These are phyloP conservation scores for Coendou prehensilis DNA, from an alignment of 2,797 vertebrate species.

Conservation along the genomic window DNA sequence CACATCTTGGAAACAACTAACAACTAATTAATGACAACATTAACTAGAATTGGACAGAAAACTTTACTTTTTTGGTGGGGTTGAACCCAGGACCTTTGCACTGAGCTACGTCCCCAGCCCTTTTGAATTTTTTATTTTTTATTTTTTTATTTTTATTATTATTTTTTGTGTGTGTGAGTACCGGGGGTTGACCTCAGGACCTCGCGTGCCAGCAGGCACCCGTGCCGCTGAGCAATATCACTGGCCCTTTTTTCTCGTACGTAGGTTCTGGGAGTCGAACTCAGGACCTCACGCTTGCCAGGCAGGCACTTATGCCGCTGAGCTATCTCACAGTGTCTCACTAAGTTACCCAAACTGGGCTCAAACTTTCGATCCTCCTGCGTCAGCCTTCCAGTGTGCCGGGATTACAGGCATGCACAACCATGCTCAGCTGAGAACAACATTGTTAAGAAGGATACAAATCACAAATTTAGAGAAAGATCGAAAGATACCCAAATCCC, in stretches of 20 bases:
- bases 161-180: too few relatives aligned
- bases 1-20: constrained; percentile 31
- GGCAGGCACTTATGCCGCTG: too few relatives aligned
- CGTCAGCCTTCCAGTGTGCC: neutral
- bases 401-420: neutral
- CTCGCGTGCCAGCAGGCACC: too few relatives aligned
- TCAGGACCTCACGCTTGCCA: too few relatives aligned
- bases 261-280: too few relatives aligned
- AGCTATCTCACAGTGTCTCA: neutral
- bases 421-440: neutral
- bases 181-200: too few relatives aligned
- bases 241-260: too few relatives aligned
- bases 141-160: too few relatives aligned
- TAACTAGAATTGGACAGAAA: neutral
- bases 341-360: neutral
- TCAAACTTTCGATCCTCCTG: neutral
- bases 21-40: neutral
- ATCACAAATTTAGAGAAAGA: neutral
- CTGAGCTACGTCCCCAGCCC: neutral
- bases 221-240: too few relatives aligned
- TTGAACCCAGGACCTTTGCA: neutral
- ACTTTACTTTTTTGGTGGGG: neutral
- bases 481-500: neutral
- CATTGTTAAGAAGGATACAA: neutral
- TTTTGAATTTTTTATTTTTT: neutral